Conservation (phyloP, 2,113 vertebrate genomes). For the Barnardius zonarius region DNA sequence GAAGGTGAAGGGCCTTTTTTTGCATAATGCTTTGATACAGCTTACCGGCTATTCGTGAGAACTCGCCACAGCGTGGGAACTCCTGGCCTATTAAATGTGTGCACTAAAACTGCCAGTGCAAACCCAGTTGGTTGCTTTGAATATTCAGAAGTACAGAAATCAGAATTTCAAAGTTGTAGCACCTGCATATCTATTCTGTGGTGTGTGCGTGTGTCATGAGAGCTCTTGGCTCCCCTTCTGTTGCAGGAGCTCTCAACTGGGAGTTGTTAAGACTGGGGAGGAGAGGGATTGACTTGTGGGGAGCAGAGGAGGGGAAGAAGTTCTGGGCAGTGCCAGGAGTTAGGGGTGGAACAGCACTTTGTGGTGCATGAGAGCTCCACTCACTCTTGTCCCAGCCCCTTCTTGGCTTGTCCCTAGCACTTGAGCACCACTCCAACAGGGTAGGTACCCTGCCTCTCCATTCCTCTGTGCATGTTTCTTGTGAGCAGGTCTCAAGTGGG, state of each 20-base stretch:
- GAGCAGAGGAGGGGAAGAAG: neutral
- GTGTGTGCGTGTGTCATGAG: neutral
- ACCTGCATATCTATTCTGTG: neutral
- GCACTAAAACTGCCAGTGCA: neutral
- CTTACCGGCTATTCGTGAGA: constrained; percentile 34
- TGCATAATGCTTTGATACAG: constrained; percentile 43
- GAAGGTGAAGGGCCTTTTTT: constrained; percentile 2
- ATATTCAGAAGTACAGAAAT: constrained; percentile 15
- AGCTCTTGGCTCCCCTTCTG: neutral
- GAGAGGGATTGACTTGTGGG: neutral
- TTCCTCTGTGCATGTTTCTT: fast-evolving
- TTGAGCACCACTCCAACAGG: neutral
- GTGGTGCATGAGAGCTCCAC: neutral
- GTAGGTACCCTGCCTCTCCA: neutral
- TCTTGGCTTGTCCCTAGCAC: neutral
- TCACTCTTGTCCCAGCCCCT: neutral
- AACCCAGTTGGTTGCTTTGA: neutral
- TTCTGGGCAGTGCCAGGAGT: neutral
- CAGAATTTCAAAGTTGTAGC: constrained; percentile 17
- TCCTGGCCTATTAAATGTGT: neutral
- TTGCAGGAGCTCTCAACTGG: neutral
- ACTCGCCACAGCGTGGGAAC: constrained; percentile 20
- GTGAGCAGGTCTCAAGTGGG: neutral
- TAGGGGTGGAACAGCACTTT: neutral
- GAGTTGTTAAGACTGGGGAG: neutral